A percentile compares a stretch with the other conserved stretches of the same genome.
phyloP scores from a whole-genome alignment of 2,888 invertebrate species.

The Aphelenchoides bicaudatus region DNA sequence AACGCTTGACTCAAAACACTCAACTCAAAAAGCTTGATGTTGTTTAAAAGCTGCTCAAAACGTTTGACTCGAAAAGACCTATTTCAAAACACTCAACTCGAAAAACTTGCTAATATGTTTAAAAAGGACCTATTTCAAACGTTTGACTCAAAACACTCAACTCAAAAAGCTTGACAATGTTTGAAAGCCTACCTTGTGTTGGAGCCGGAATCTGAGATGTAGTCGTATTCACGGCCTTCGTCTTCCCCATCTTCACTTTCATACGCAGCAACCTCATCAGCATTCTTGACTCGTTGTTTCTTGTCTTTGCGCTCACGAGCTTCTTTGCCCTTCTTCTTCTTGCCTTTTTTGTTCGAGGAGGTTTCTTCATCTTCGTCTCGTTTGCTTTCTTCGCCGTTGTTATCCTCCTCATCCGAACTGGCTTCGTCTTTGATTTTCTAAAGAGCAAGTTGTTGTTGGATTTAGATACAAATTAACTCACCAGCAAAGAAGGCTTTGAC shows the following conservation, averaged over 20 bases:
- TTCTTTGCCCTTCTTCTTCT: constrained; percentile 40
- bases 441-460: constrained; percentile 25
- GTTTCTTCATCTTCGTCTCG: too few relatives aligned
- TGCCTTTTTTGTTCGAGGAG: constrained; percentile 7
- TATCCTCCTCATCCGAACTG: constrained; percentile 35
- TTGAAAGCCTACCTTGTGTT: constrained; percentile 55
- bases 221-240: constrained; percentile 58
- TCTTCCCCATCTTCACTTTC: constrained; percentile 59
- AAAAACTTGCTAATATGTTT: too few relatives aligned
- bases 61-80: too few relatives aligned
- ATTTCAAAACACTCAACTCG: too few relatives aligned
- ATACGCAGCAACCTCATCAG: constrained; percentile 56
- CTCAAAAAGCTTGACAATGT: too few relatives aligned
- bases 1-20: too few relatives aligned
- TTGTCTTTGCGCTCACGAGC: constrained; percentile 37
- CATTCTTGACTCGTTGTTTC: constrained; percentile 47
- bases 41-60: too few relatives aligned
- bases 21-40: too few relatives aligned
- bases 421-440: constrained; percentile 57
- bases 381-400: constrained; percentile 23
- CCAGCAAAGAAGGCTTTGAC: constrained; percentile 28
- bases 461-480: constrained; percentile 13
- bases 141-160: too few relatives aligned
- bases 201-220: constrained; percentile 58
- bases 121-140: too few relatives aligned